Conservation (phyloP, 2,797 vertebrate genomes). For the Falco naumanni region DNA sequence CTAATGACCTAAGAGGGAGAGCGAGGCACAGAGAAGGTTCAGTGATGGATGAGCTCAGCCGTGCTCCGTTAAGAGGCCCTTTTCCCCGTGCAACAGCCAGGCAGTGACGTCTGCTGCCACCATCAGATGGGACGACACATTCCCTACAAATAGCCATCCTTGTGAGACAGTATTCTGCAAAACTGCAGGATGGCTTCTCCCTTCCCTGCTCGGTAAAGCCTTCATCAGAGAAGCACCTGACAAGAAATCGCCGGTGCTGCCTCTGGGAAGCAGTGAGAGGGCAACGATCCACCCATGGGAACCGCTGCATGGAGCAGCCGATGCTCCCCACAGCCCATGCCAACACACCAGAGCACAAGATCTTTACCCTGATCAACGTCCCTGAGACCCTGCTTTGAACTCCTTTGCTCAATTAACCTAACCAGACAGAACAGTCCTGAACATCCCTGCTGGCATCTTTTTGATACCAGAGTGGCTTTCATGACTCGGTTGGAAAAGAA, state of each 20-base stretch:
- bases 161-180: neutral
- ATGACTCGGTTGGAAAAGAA: neutral
- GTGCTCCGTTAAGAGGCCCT: neutral
- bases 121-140: neutral
- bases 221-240: neutral
- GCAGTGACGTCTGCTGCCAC: neutral
- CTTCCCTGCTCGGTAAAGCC: neutral
- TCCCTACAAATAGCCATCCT: neutral
- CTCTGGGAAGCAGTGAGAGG: neutral
- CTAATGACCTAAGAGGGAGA: conserved; percentile 39
- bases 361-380: neutral
- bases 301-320: neutral
- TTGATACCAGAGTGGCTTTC: neutral
- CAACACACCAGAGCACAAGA: neutral
- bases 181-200: neutral
- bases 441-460: neutral
- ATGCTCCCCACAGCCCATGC: accelerated
- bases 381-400: neutral
- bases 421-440: neutral
- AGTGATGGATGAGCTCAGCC: conserved; percentile 52
- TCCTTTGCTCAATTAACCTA: neutral
- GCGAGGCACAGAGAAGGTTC: neutral
- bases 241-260: neutral
- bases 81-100: neutral
- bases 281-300: accelerated